These are phyloP conservation scores for Hydrolagus colliei DNA, from an alignment of 2,797 vertebrate species.

Conservation along the genomic window DNA sequence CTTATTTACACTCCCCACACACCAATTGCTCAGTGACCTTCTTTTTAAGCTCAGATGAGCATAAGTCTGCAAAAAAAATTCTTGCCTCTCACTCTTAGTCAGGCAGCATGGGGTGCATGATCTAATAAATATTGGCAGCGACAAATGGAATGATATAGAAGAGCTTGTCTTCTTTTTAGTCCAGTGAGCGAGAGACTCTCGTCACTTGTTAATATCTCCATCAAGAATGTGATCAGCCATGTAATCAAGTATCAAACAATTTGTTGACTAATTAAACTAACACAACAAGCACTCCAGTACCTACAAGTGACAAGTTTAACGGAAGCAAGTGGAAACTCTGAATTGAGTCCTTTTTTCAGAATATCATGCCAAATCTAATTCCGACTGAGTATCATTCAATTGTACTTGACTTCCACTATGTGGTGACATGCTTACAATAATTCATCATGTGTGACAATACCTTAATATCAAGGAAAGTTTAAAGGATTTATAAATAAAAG, in stretches of 20 bases:
- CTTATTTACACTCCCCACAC: slow-evolving; percentile 68
- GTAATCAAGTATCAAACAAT: slow-evolving; percentile 75
- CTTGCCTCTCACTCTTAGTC: slow-evolving; percentile 13
- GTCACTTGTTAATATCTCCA: slow-evolving; percentile 76
- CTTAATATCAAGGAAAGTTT: slow-evolving; percentile 65
- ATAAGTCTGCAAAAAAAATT: slow-evolving; percentile 19
- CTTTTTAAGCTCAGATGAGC: slow-evolving; percentile 60
- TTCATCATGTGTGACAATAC: slow-evolving; percentile 78
- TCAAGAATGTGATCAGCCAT: slow-evolving; percentile 77
- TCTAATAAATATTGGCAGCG: slow-evolving; percentile 83
- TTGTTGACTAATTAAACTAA: slow-evolving; percentile 91
- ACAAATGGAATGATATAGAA: slow-evolving; percentile 74
- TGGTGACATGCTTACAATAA: slow-evolving; percentile 82
- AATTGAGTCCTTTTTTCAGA: slow-evolving; percentile 88
- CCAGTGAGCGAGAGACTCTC: slow-evolving; percentile 76
- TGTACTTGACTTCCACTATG: slow-evolving; percentile 90
- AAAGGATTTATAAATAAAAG: slow-evolving; percentile 32
- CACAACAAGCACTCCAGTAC: slow-evolving; percentile 79
- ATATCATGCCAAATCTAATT: slow-evolving; percentile 96
- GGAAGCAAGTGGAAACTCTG: slow-evolving; percentile 86
- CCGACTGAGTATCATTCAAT: slow-evolving; percentile 96
- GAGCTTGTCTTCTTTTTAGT: slow-evolving; percentile 75
- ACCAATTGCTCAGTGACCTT: slow-evolving; percentile 63
- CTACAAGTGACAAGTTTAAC: slow-evolving; percentile 85
- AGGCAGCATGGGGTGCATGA: slow-evolving; percentile 72